phyloP scores from a whole-genome alignment of 1,140 invertebrate genomes.

The Drosophila kohkoa region DNA sequence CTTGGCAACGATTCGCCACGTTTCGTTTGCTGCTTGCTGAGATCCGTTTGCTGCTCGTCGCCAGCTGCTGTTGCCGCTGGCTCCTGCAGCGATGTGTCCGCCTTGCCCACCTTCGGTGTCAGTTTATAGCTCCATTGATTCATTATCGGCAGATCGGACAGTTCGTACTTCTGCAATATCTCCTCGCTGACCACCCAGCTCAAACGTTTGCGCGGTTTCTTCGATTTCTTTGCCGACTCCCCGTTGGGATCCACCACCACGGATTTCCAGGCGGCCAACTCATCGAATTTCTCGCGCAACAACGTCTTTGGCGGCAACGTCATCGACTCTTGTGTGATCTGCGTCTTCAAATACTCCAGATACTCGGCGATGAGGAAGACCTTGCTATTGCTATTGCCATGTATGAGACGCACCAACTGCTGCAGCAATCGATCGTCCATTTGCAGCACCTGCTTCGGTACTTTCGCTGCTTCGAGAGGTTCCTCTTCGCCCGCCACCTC shows the following conservation, averaged over 20 bases:
- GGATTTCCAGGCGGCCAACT: constrained; percentile 87
- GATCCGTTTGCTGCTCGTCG: constrained; percentile 2
- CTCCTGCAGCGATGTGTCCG: constrained; percentile 45
- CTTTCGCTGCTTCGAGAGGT: constrained; percentile 39
- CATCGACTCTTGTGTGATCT: constrained; percentile 3
- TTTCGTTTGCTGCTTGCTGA: not conserved
- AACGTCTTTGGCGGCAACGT: constrained; percentile 72
- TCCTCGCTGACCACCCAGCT: constrained; percentile 90
- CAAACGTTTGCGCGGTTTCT: constrained; percentile 86
- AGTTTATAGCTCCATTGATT: constrained; percentile 87
- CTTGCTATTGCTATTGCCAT: constrained; percentile 88
- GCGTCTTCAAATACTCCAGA: constrained; percentile 86
- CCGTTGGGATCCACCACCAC: constrained; percentile 77
- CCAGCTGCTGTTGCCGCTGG: constrained; percentile 26
- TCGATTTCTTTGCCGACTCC: constrained; percentile 84
- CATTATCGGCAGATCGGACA: constrained; percentile 86
- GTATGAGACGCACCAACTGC: constrained; percentile 88
- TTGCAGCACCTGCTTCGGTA: constrained; percentile 78
- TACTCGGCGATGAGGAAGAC: constrained; percentile 89
- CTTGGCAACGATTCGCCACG: constrained; percentile 11
- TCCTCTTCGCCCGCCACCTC: constrained; percentile 47
- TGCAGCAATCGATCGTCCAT: constrained; percentile 85
- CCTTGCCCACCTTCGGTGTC: constrained; percentile 73
- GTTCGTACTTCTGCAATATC: constrained; percentile 86
- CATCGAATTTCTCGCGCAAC: constrained; percentile 86